A percentile compares a stretch with the other conserved stretches of the same genome.
phyloP scores from a whole-genome alignment of 2,113 vertebrate genomes.

The Oreochromis tanganicae region DNA sequence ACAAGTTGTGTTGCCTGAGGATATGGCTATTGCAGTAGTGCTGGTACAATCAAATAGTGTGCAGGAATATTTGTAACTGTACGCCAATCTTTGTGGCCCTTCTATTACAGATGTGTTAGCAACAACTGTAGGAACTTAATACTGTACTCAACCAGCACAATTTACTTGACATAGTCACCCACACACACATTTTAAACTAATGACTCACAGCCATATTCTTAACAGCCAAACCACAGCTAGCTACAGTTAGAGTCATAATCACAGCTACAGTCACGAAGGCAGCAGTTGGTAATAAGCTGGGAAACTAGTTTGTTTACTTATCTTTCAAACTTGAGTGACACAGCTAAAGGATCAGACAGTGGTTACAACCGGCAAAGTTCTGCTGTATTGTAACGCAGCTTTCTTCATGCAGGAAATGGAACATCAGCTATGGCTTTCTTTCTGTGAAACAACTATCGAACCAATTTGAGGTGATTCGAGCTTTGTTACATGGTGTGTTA shows the following conservation, averaged over 20 bases:
- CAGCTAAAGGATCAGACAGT: neutral
- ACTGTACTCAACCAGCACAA: neutral
- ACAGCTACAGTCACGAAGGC: neutral
- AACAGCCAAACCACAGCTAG: neutral
- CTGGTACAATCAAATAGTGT: neutral
- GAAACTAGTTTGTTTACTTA: neutral
- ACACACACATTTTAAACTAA: neutral
- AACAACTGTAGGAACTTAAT: neutral
- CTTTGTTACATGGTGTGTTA: neutral
- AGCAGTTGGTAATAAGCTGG: neutral
- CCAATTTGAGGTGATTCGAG: neutral
- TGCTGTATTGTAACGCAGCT: neutral
- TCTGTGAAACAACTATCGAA: neutral
- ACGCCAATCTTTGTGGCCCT: neutral
- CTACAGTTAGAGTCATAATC: neutral
- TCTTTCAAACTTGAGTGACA: neutral
- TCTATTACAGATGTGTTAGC: neutral
- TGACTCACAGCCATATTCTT: neutral
- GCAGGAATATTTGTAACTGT: neutral
- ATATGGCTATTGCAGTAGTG: neutral
- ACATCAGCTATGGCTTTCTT: neutral
- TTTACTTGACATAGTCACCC: neutral
- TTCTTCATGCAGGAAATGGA: neutral
- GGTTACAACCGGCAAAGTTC: neutral
- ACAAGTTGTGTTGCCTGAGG: neutral